Conservation (phyloP, 1,140 invertebrate species). For the Psix sp. region DNA sequence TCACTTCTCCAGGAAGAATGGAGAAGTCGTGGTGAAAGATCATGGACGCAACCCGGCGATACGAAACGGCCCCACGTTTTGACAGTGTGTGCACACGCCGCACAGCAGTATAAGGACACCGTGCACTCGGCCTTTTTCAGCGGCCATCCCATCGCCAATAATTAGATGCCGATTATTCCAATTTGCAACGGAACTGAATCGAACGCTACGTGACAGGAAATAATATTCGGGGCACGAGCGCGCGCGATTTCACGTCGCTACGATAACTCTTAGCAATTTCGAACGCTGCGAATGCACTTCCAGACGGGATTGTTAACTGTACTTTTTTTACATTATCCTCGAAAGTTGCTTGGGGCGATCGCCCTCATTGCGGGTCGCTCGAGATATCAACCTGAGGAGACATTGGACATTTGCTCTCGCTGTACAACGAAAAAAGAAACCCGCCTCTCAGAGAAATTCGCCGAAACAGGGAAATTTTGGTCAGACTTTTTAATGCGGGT, state of each 20-base stretch:
- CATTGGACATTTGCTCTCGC: no score
- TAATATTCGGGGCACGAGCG: conserved; percentile 42
- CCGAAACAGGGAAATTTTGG: no score
- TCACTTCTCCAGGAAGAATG: conserved; percentile 66
- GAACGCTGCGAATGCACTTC: conserved; percentile 28
- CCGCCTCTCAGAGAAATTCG: no score
- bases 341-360: conserved; percentile 49
- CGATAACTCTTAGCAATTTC: conserved; percentile 43
- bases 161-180: conserved; percentile 48
- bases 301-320: conserved; percentile 56
- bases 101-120: conserved; percentile 7
- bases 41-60: conserved; percentile 53
- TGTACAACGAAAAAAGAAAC: no score
- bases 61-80: conserved; percentile 53
- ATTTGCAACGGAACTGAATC: conserved; percentile 15
- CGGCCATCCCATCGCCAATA: conserved; percentile 44
- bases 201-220: conserved; percentile 32
- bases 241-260: conserved; percentile 15
- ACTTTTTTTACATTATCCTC: conserved; percentile 43
- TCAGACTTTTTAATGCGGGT: no score
- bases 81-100: conserved; percentile 13
- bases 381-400: no score
- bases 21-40: conserved; percentile 59
- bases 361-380: conserved; percentile 42
- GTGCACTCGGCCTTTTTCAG: conserved; percentile 34